Base-by-base conservation (phyloP, 2,888 invertebrate species). In the Euzetes globulus region DNA sequence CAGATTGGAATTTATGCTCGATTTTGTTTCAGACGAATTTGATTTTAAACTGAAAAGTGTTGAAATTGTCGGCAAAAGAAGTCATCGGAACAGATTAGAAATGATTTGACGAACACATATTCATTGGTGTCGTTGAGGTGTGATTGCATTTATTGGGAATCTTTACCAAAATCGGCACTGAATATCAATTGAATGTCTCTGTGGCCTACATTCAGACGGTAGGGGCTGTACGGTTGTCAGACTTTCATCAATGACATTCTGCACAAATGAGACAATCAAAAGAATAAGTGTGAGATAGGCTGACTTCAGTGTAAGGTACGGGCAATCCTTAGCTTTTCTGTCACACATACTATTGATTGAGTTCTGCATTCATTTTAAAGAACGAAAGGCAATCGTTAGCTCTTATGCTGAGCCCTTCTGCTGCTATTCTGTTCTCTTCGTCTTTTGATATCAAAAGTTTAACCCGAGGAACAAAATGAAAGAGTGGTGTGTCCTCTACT, bases 201-300 rank as follows among this genome's bases (percentile, higher is more conserved):
- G 65, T 65, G 65, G 29, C 65, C 65, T 37, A 65, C 37, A 65
- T 65, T n/a, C 19, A 65, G 65, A 65, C 65, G n/a, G 33, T 37
- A 65, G 65, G 65, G 65, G 65, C 65, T 65, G 65, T 65, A 65
- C 65, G 65, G 17, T n/a, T 65, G 65, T 65, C 65, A 65, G 65
- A 27, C 33, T 65, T 65, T 65, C 65, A 37, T 65, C 65, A 65
- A 65, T 65, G 65, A 65, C 37, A 65, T 65, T 60, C 11, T 58
- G 58, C 25, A 33, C 29, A 11, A 65, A 37, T 41, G 37, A 65
- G 65, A 37, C 19, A 37, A 37, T 19, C n/a, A 37, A 25, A 55
- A 55, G n/a, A 58, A 58, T 15, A 58, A 37, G 25, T 65, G 29
- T 33, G 65, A 65, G 65, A 65, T 65, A 65, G 65, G 33, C 22